Base-by-base conservation (phyloP, 2,888 invertebrate species). In the Vanessa cardui region DNA sequence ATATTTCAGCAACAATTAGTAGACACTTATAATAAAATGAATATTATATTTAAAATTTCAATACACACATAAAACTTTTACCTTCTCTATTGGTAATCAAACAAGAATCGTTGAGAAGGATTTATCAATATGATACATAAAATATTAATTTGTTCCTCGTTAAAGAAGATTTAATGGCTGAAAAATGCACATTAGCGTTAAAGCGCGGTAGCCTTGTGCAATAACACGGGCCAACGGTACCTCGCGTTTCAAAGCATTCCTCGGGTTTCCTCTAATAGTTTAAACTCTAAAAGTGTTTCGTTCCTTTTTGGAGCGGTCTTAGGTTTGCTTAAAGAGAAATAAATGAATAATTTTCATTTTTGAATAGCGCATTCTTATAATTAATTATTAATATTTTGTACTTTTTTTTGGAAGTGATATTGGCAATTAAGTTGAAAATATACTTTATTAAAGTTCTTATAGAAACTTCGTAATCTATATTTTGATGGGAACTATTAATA, bases 231-330 rank as follows among this genome's bases (percentile, higher is more conserved):
- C 47, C 56, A 66, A 56, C n/a, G 56, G 47, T 61, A 45, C 20
- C 47, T 47, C 5, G 0, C 15, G 61, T 52, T 61, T 49, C 66
- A 66, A 66, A 66, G 66, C 66, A 56, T 66, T 61, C 66, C 47
- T 56, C 33, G 15, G 20, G 21, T 46, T 61, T 54, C 21, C 39
- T 54, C 45, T 61, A 59, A 59, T 59, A 56, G 56, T n/a, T 56
- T 56, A 39, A 56, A 56, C 56, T 9, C 33, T 39, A 33, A 33
- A 39, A 56, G 8, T 31, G 18, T 56, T 56, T 39, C 33, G 56
- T 33, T 16, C 56, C 18, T 56, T 56, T 56, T 39, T 8, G 3
- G 56, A 56, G 39, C 18, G n/a, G 33, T 39, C 56, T 56, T n/a
- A 56, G 33, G 9, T 39, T 56, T 9, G 18, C 6, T 56, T 7